Conservation (phyloP, 2,888 invertebrate genomes). For the Drosophila incognita region DNA sequence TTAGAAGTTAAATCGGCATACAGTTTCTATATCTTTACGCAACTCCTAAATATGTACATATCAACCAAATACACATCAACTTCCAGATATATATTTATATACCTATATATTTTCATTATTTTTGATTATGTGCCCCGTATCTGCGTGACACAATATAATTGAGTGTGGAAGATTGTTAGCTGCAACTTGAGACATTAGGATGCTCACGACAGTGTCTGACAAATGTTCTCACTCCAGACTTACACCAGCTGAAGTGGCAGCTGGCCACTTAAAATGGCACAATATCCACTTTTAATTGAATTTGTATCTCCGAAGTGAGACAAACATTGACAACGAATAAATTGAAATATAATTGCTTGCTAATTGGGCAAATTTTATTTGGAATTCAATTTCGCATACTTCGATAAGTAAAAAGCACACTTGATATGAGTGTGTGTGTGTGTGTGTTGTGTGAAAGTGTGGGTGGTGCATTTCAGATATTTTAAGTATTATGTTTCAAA, state of each 20-base stretch:
- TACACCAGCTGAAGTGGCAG: not conserved
- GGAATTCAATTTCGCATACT: constrained; percentile 39
- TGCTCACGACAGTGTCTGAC: constrained; percentile 4
- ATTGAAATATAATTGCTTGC: constrained; percentile 28
- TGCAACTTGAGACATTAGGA: not conserved
- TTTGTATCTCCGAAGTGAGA: constrained; percentile 14
- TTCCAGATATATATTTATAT: not conserved
- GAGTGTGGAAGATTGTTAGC: not conserved
- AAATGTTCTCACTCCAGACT: not conserved
- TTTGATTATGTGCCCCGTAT: not conserved
- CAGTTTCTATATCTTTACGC: not conserved
- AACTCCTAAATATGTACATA: not conserved
- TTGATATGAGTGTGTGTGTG: not conserved
- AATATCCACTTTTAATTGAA: constrained; percentile 31
- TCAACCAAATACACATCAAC: no score
- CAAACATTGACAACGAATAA: constrained; percentile 14
- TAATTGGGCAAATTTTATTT: constrained; percentile 60
- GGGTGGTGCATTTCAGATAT: constrained; percentile 1
- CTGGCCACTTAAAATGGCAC: constrained; percentile 15
- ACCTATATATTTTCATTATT: not conserved
- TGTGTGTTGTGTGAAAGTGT: not conserved
- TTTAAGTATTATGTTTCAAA: not conserved
- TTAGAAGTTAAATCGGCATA: not conserved
- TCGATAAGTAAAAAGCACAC: not conserved
- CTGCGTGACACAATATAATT: not conserved